Base-by-base conservation (phyloP, 2,113 vertebrate species). In the Austrofundulus limnaeus region DNA sequence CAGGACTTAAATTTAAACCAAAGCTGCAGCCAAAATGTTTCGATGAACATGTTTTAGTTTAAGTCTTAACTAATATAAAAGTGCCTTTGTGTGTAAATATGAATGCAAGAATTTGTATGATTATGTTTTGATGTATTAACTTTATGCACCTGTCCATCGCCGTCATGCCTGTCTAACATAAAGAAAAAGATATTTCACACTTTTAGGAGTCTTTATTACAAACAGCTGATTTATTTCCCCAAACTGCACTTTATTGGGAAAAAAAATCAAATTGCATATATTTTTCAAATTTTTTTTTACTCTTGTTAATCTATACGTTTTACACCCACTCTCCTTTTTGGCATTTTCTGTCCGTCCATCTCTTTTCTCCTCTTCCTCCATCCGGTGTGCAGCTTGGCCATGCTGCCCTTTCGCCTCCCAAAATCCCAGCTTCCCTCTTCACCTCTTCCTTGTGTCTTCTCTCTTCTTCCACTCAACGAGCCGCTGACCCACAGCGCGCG, bases 161-260 rank as follows among this genome's bases (percentile, higher is more conserved):
- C 64, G 72, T 82, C 71, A 37, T 25, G 64, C 58, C 64, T 72
- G 74, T 84, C 77, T 61, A 54, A 68, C 28, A 49, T 60, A 47
- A 77, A 78, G 71, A 66, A 66, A 53, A 75, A 66, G 60, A 63
- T 72, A 60, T 56, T 56, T 84, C 66, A 87, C 85, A 81, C 76
- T 60, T 86, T 85, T 65, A 74, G 76, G 65, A 68, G 71, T 72
- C 72, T 88, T 89, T 80, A 86, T 88, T 84, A 73, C 70, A 74
- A 74, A 78, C 87, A 90, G 84, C 89, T 91, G 90, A 84, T 89
- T 85, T 53, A n/a, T n/a, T n/a, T n/a, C n/a, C n/a, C n/a, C n/a
- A 75, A 81, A 87, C 70, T 78, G 77, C 80, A 79, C 81, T 86
- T 89, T 89, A 88, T 83, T 86, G 84, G 84, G 85, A 80, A 90